Conservation (phyloP, 2,888 invertebrate species). For the Baronia brevicornis region DNA sequence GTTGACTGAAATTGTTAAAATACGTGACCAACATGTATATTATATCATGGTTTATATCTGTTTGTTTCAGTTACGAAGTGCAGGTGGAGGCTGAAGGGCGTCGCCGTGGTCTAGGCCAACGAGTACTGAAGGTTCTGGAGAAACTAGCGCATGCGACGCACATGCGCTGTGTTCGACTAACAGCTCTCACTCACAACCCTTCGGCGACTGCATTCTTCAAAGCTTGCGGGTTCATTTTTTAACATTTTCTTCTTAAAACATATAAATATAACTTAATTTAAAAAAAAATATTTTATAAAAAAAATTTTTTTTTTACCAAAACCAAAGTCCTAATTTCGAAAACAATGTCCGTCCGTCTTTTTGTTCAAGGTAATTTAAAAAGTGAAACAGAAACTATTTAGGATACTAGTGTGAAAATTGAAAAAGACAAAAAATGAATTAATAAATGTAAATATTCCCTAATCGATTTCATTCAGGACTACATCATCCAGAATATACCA, state of each 20-base stretch:
- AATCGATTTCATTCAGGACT: too few species aligned
- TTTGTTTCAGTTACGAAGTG: constrained; percentile 84
- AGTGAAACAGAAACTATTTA: too few species aligned
- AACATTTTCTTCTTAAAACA: not conserved
- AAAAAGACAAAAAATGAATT: too few species aligned
- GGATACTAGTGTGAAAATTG: too few species aligned
- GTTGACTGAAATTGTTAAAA: too few species aligned
- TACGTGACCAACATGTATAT: too few species aligned
- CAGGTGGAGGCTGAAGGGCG: constrained; percentile 84
- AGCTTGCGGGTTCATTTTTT: constrained; percentile 78
- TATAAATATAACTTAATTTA: not conserved
- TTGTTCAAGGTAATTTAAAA: too few species aligned
- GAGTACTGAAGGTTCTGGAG: constrained; percentile 86
- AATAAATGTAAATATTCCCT: too few species aligned
- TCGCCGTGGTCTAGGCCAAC: constrained; percentile 88
- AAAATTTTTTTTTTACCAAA: not conserved
- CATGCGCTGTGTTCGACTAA: constrained; percentile 88
- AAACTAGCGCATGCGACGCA: constrained; percentile 81
- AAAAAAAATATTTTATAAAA: not conserved
- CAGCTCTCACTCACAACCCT: constrained; percentile 87
- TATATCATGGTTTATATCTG: constrained; percentile 8
- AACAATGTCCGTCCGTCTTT: too few species aligned
- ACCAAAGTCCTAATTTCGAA: too few species aligned
- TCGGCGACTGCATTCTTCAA: constrained; percentile 84
- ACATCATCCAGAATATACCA: too few species aligned